Conservation (phyloP, 1,140 invertebrate species). For the Drosophila sp. region DNA sequence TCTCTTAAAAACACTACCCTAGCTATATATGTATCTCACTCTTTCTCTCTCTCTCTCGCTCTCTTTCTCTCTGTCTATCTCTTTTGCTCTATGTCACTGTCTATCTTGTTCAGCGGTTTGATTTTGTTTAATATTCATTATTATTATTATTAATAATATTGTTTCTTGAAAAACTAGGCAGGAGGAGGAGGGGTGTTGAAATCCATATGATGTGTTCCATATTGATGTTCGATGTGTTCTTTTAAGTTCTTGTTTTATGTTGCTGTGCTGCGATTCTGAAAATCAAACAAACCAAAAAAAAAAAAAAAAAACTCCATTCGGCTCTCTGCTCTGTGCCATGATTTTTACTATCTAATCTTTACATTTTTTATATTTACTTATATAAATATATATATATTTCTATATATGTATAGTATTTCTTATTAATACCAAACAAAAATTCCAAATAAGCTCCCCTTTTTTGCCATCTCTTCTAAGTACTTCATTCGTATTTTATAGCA, state of each 20-base stretch:
- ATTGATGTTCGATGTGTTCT: slow-evolving; percentile 42
- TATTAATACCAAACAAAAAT: not conserved
- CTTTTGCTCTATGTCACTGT: slow-evolving; percentile 41
- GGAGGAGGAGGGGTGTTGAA: slow-evolving; percentile 77
- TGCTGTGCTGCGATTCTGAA: slow-evolving; percentile 44
- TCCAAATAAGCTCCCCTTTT: not conserved
- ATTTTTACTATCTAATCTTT: slow-evolving; percentile 12
- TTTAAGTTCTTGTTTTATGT: slow-evolving; percentile 19
- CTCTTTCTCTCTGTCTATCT: slow-evolving; percentile 44
- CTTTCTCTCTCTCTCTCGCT: slow-evolving; percentile 39
- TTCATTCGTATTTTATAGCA: slow-evolving; percentile 5
- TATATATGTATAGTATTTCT: slow-evolving; percentile 18
- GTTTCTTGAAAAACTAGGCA: slow-evolving; percentile 59
- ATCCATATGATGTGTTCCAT: slow-evolving; percentile 32
- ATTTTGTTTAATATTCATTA: slow-evolving; percentile 29
- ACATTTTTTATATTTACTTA: slow-evolving; percentile 37
- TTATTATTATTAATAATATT: slow-evolving; percentile 19
- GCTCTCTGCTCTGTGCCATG: slow-evolving; percentile 9
- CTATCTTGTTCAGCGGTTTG: slow-evolving; percentile 31
- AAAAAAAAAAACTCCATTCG: not conserved
- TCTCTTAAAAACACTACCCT: slow-evolving; percentile 6
- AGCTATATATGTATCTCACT: slow-evolving; percentile 7
- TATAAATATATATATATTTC: slow-evolving; percentile 46
- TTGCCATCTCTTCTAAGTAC: not conserved
- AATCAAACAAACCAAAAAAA: not conserved